Conservation (phyloP, 2,888 invertebrate species). For the Cactoblastis cactorum region DNA sequence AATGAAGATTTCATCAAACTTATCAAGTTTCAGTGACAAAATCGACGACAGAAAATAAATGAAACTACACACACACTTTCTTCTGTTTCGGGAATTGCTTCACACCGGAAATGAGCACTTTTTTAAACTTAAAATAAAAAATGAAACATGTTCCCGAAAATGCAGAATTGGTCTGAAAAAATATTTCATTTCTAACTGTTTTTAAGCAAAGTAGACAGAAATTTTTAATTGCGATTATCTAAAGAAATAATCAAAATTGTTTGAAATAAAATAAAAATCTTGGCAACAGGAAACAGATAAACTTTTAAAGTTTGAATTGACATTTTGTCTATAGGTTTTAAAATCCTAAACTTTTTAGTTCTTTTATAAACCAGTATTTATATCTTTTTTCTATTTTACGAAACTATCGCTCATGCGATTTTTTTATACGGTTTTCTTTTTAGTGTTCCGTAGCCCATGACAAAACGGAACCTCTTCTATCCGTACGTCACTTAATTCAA, state of each 20-base stretch:
- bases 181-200: constrained; percentile 62
- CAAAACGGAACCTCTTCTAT: too few relatives aligned
- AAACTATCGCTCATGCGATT: too few relatives aligned
- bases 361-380: too few relatives aligned
- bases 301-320: background rate
- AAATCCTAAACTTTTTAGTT: background rate
- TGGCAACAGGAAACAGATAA: constrained; percentile 26
- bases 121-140: constrained; percentile 55
- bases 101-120: constrained; percentile 72
- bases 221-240: constrained; percentile 35
- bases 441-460: too few relatives aligned
- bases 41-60: constrained; percentile 77
- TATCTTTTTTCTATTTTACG: too few relatives aligned
- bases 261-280: constrained; percentile 25
- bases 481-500: too few relatives aligned
- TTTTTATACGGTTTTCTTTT: too few relatives aligned
- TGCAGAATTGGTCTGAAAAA: constrained; percentile 38
- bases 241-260: constrained; percentile 29
- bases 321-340: background rate
- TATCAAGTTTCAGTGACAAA: constrained; percentile 64
- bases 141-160: constrained; percentile 44
- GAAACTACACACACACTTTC: constrained; percentile 68
- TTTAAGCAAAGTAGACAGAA: constrained; percentile 33
- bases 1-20: constrained; percentile 57
- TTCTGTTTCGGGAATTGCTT: constrained; percentile 73